Evolutionary conservation across 2,113 vertebrate species (phyloP).

Genomic region (Oxyruncus cristatus): DNA sequence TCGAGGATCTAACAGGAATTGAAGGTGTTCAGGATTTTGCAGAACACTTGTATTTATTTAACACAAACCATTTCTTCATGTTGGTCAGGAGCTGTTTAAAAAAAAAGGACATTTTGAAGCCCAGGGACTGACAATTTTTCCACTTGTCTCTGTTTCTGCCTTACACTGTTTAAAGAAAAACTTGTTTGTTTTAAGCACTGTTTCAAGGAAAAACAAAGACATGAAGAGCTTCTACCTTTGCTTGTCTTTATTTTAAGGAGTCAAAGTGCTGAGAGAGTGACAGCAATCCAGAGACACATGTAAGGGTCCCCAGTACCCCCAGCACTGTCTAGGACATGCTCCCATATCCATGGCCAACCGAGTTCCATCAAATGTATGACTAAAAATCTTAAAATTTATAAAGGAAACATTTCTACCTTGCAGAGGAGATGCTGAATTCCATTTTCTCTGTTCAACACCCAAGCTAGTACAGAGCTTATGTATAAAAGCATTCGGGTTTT

Average conservation of each 20-base stretch:
- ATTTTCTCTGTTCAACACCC: neutral
- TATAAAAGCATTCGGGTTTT: neutral
- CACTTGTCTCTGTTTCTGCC: neutral
- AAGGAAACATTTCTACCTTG: neutral
- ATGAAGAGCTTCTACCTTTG: neutral
- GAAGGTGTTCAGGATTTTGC: neutral
- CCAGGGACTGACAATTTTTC: neutral
- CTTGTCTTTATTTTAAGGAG: neutral
- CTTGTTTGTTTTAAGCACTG: neutral
- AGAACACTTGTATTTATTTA: neutral
- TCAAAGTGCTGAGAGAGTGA: neutral
- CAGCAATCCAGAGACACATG: neutral
- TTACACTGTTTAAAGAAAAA: neutral
- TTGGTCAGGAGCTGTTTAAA: neutral
- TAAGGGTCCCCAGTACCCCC: neutral
- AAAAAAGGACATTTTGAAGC: neutral
- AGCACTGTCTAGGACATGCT: neutral
- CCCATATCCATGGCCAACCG: neutral
- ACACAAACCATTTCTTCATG: neutral
- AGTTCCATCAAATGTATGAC: neutral
- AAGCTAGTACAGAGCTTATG: neutral
- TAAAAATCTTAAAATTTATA: neutral
- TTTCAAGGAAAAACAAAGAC: neutral
- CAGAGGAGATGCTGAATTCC: neutral
- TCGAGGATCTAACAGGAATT: neutral